Evolutionary conservation across 92 coral and sea anemone species (phyloP), one percentile per base, ranked within the genome.

Genomic region (Porites rus): DNA sequence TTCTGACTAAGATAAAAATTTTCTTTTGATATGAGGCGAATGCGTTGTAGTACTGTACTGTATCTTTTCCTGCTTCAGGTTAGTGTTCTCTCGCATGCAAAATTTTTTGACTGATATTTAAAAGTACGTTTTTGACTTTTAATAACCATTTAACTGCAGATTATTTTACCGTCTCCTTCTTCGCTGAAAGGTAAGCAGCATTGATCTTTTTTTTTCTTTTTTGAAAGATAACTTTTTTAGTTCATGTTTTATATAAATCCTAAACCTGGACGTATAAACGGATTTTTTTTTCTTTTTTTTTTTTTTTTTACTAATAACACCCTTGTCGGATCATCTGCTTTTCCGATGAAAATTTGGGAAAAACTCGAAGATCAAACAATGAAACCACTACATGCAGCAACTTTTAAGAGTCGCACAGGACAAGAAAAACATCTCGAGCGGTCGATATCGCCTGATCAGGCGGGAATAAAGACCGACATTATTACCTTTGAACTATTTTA

Each of bases 161-260:
- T 43, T n/a, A 83, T 83, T 63, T 73, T 63, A 50, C 46, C 53
- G 52, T 73, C 65, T 52, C 16, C 50, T 13, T 19, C 43, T 22
- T 17, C 52, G 6, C 13, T 8, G 11, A 51, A 74, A 83, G 87
- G 87, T 83, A 83, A 83, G 87, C 59, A 46, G 24, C 11, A 16
- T 6, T 2, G n/a, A 38, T 38, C 28, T 69, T 50, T 38, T 59
- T 21, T 8, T 21, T 24, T 59, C 1, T 24, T 31, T 13, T 28
- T n/a, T 17, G 67, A 14, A 58, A 31, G 52, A 60, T 46, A 1
- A 6, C 31, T 46, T 58, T 16, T 20, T 28, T 2, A 8, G 12
- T 22, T n/a, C 20, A 17, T 2, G 28, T 51, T 19, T 51, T 56
- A 56, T 56, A 56, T 56, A 56, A 56, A 56, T 56, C 61, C 22